phyloP scores from a whole-genome alignment of 1,140 invertebrate genomes.

The Ceratosolen solmsi region DNA sequence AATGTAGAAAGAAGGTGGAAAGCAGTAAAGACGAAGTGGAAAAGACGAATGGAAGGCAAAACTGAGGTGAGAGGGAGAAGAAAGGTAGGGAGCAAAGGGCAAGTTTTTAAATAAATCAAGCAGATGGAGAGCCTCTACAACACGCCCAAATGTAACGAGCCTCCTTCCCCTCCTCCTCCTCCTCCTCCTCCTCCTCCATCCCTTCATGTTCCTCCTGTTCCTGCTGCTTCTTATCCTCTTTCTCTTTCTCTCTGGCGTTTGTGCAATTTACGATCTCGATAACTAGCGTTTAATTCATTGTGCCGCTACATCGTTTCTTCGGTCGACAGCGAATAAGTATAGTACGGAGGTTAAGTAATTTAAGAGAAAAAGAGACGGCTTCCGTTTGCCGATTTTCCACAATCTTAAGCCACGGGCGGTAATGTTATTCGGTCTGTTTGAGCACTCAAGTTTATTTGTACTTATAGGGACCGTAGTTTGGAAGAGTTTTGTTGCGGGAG shows the following conservation, averaged over 20 bases:
- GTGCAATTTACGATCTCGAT: conserved; percentile 52
- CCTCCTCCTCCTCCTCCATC: not conserved
- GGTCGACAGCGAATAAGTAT: conserved; percentile 3
- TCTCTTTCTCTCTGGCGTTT: not conserved
- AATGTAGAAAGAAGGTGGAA: not conserved
- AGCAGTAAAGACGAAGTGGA: not conserved
- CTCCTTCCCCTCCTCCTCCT: not conserved
- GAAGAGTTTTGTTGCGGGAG: too few species aligned
- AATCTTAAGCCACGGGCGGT: not conserved
- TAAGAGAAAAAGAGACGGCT: not conserved
- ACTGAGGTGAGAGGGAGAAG: not conserved
- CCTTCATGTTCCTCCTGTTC: too few species aligned
- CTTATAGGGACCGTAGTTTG: too few species aligned
- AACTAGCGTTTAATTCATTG: conserved; percentile 54
- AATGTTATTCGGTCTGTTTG: too few species aligned
- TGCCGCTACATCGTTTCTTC: not conserved
- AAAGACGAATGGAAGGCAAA: conserved; percentile 1
- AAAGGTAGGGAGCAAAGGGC: too few species aligned
- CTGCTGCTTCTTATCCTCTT: not conserved
- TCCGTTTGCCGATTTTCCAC: not conserved
- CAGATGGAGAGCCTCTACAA: not conserved
- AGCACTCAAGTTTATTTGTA: too few species aligned
- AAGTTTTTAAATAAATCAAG: conserved; percentile 51
- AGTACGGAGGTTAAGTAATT: conserved; percentile 37
- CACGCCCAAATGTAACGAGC: not conserved